Evolutionary conservation across 1,140 invertebrate species (phyloP), one percentile per base, ranked within the genome.

Genomic region (Trichogramma pretiosum): DNA sequence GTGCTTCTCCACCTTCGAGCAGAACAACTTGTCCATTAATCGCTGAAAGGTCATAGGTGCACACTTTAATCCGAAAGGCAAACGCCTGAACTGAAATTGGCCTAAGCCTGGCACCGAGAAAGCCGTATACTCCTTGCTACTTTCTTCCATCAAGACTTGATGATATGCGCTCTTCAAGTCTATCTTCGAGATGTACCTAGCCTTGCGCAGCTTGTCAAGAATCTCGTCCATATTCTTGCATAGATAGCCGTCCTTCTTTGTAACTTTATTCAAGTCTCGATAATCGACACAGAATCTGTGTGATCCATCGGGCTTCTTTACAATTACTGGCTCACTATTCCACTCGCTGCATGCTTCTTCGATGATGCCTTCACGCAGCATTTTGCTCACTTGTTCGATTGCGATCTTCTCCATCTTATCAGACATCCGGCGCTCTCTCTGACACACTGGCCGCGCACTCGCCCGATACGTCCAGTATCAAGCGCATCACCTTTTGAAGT

Each of bases 221-320:
- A 63, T 64, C 7, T 46, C 35, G 3, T 56, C 50, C 26, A 70
- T 62, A 14, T 60, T 40, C 3, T 59, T n/a, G n/a, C n/a, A n/a
- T n/a, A n/a, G n/a, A n/a, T n/a, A n/a, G n/a, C n/a, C n/a, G n/a
- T n/a, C n/a, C n/a, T n/a, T n/a, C n/a, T n/a, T n/a, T n/a, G n/a
- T n/a, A n/a, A n/a, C n/a, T n/a, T n/a, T n/a, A n/a, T n/a, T n/a
- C n/a, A n/a, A n/a, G n/a, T n/a, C n/a, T n/a, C n/a, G n/a, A n/a
- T n/a, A n/a, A n/a, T n/a, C n/a, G n/a, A n/a, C n/a, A n/a, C n/a
- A n/a, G n/a, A n/a, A n/a, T n/a, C n/a, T n/a, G n/a, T n/a, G n/a
- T 56, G 5, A 65, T 32, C 5, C 63, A 46, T 75, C 68, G 21
- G 68, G 64, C 52, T 78, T 79, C 7, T 44, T 48, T 2, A 72